phyloP scores from a whole-genome alignment of 2,888 invertebrate genomes.

The Lingula anatina region DNA sequence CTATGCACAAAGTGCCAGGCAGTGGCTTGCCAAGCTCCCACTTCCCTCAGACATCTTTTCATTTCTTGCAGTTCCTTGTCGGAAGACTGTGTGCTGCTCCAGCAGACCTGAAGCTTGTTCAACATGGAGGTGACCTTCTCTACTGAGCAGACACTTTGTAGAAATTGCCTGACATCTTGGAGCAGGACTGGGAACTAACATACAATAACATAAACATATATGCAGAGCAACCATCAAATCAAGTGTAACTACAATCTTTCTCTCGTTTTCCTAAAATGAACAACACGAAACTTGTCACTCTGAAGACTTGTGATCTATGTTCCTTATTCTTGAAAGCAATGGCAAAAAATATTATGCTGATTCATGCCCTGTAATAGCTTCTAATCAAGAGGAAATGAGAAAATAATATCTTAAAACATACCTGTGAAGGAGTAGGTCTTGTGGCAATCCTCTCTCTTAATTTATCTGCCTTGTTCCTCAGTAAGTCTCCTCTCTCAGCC shows the following conservation, averaged over 20 bases:
- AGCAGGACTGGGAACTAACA: constrained; percentile 16
- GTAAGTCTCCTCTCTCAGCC: constrained; percentile 11
- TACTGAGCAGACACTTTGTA: constrained; percentile 19
- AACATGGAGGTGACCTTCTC: constrained; percentile 15
- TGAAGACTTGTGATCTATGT: too few species aligned
- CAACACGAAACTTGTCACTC: not conserved
- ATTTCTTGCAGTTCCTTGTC: too few species aligned
- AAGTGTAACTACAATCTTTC: too few species aligned
- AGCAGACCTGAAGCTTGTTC: constrained; percentile 11
- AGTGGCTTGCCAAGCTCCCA: constrained; percentile 31
- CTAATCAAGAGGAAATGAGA: too few species aligned
- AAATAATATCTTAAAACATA: constrained; percentile 4
- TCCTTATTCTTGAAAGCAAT: too few species aligned
- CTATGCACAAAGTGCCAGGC: constrained; percentile 23
- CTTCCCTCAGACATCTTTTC: constrained; percentile 29
- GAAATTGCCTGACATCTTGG: constrained; percentile 22
- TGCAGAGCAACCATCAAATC: too few species aligned
- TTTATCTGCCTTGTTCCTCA: constrained; percentile 14
- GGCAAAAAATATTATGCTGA: too few species aligned
- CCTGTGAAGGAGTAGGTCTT: constrained; percentile 33
- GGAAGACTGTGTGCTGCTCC: not conserved
- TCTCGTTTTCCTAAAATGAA: too few species aligned
- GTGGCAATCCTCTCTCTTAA: constrained; percentile 25
- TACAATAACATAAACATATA: not conserved
- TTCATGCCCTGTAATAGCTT: too few species aligned